phyloP scores from a whole-genome alignment of 2,113 vertebrate species.

The Atlantisia rogersi region DNA sequence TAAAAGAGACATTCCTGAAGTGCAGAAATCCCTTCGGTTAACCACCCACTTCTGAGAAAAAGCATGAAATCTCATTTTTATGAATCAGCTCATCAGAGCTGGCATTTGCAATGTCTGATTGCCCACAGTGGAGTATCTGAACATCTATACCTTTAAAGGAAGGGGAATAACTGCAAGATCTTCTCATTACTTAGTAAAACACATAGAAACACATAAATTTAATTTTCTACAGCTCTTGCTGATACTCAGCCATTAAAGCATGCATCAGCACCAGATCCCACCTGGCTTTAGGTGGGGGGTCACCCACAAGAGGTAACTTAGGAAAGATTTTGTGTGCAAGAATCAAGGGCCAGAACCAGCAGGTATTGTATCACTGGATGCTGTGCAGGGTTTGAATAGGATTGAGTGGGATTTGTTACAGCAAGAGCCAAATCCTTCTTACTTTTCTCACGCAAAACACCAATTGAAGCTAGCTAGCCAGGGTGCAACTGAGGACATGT shows the following conservation, averaged over 20 bases:
- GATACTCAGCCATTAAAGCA: background rate
- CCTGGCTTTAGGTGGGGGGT: background rate
- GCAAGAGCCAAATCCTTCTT: constrained; percentile 32
- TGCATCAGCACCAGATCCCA: background rate
- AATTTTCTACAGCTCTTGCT: background rate
- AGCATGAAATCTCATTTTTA: background rate
- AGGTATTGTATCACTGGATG: background rate
- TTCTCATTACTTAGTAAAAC: background rate
- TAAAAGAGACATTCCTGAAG: background rate
- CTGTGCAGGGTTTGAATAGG: background rate
- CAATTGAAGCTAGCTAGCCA: constrained; percentile 14
- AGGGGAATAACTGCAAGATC: background rate
- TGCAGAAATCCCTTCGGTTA: background rate
- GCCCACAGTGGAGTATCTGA: background rate
- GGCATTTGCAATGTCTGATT: background rate
- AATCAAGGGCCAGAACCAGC: background rate
- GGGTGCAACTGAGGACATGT: constrained; percentile 4
- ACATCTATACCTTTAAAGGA: background rate
- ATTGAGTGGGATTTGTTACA: constrained; percentile 45
- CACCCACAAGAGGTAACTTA: background rate
- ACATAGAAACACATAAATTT: background rate
- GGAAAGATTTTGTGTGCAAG: background rate
- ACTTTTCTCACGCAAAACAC: constrained; percentile 47
- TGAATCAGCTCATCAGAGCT: background rate
- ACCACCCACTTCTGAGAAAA: background rate